Conservation (phyloP, 2,888 invertebrate genomes). For the Drosophila mettleri region DNA sequence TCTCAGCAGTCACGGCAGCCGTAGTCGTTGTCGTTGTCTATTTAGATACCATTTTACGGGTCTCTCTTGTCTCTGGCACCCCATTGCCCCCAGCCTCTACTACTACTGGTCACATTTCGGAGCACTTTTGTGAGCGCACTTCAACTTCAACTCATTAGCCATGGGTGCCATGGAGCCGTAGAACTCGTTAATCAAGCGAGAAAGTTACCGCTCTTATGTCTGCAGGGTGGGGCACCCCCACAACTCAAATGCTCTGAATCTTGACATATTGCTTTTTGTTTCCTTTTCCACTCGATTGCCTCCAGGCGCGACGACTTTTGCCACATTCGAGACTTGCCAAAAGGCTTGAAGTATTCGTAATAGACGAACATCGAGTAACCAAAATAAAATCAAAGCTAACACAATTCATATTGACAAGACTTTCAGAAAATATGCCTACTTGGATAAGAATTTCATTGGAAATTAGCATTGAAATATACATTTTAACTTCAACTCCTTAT, state of each 20-base stretch:
- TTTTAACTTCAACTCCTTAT: too few relatives aligned
- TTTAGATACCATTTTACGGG: constrained; percentile 44
- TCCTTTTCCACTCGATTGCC: constrained; percentile 49
- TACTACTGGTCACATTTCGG: constrained; percentile 32
- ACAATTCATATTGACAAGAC: not conserved
- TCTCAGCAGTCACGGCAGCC: constrained; percentile 51
- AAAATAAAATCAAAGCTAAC: too few relatives aligned
- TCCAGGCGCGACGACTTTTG: constrained; percentile 21
- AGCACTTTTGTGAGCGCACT: constrained; percentile 58
- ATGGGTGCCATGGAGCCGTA: constrained; percentile 68
- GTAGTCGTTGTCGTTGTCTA: constrained; percentile 18
- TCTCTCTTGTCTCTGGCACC: constrained; percentile 1
- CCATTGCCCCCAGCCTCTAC: not conserved
- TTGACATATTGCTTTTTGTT: constrained; percentile 32
- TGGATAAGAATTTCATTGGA: too few relatives aligned
- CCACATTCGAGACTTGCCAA: constrained; percentile 6
- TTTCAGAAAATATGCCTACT: not conserved
- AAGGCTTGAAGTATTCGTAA: not conserved
- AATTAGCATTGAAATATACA: too few relatives aligned
- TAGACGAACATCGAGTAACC: not conserved
- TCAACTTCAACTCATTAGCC: constrained; percentile 61
- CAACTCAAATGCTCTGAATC: constrained; percentile 28
- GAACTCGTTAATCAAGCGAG: constrained; percentile 83
- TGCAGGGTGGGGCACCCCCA: constrained; percentile 7
- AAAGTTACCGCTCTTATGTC: constrained; percentile 68